A percentile compares a stretch with the other conserved stretches of the same genome.
These are phyloP conservation scores for Bubo scandiacus DNA, from an alignment of 2,113 vertebrate genomes.

Conservation along the genomic window DNA sequence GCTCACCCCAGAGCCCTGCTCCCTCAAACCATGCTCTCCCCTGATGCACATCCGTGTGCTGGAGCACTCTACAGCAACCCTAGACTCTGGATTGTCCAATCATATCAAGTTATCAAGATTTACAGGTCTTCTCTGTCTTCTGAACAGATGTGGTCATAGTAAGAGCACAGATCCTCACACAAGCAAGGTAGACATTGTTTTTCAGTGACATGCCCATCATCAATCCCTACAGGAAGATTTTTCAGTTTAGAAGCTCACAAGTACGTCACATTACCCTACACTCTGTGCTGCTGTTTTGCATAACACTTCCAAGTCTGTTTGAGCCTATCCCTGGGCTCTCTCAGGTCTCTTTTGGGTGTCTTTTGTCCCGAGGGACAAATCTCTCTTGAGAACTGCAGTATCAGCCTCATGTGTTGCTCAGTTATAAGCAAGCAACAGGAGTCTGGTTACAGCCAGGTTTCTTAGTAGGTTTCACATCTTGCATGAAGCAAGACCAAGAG, in stretches of 20 bases:
- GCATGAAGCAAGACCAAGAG: not conserved
- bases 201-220: not conserved
- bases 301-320: not conserved
- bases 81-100: not conserved
- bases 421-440: not conserved
- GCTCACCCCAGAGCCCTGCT: not conserved
- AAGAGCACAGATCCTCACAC: not conserved
- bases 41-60: not conserved
- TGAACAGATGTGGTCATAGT: not conserved
- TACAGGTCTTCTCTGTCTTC: not conserved
- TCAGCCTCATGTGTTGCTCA: not conserved
- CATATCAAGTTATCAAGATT: not conserved
- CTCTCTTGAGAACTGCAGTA: not conserved
- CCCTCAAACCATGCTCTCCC: not conserved
- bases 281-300: not conserved
- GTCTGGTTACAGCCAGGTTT: not conserved
- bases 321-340: not conserved
- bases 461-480: constrained; percentile 8
- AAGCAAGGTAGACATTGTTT: not conserved
- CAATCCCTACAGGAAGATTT: not conserved
- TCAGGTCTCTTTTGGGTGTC: not conserved
- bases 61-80: not conserved
- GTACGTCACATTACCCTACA: not conserved
- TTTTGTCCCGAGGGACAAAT: not conserved
- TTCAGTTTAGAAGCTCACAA: not conserved